Percentiles rank a stretch among this genome's conserved stretches.
These are phyloP conservation scores for Laothoe populi DNA, from an alignment of 2,888 invertebrate species.

Conservation along the genomic window DNA sequence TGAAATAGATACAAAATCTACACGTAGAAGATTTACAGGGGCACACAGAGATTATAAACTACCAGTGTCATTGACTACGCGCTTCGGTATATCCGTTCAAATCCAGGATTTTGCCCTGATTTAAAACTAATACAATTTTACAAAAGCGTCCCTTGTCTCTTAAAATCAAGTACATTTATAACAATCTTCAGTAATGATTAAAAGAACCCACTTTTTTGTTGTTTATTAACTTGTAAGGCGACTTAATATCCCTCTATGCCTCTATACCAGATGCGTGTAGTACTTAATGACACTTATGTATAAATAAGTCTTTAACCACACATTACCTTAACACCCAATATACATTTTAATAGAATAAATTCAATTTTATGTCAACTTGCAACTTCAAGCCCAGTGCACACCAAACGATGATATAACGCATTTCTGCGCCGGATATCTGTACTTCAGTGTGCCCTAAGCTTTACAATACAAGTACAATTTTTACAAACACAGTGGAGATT, in stretches of 20 bases:
- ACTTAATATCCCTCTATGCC: background rate
- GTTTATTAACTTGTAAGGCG: too few species aligned
- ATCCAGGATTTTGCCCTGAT: too few species aligned
- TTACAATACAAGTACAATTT: conserved; percentile 2
- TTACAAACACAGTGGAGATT: conserved; percentile 5
- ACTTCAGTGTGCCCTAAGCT: background rate
- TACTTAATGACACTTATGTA: background rate
- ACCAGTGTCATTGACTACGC: conserved; percentile 9
- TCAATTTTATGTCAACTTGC: background rate
- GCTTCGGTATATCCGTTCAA: background rate
- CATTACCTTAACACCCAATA: conserved; percentile 12
- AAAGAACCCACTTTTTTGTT: too few species aligned
- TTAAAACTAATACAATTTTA: too few species aligned
- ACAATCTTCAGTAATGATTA: background rate
- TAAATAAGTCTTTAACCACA: conserved; percentile 14
- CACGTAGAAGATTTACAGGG: conserved; percentile 44
- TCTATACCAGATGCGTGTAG: conserved; percentile 2
- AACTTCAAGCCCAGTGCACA: background rate
- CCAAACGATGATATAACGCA: background rate
- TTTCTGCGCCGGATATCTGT: background rate
- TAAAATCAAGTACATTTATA: background rate
- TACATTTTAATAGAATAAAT: conserved; percentile 19
- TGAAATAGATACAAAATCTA: conserved; percentile 52
- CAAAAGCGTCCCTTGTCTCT: too few species aligned
- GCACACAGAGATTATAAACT: conserved; percentile 40